A percentile compares a stretch with the other conserved stretches of the same genome.
These are phyloP conservation scores for Orchesella flavescens DNA, from an alignment of 2,888 invertebrate genomes.

Conservation along the genomic window DNA sequence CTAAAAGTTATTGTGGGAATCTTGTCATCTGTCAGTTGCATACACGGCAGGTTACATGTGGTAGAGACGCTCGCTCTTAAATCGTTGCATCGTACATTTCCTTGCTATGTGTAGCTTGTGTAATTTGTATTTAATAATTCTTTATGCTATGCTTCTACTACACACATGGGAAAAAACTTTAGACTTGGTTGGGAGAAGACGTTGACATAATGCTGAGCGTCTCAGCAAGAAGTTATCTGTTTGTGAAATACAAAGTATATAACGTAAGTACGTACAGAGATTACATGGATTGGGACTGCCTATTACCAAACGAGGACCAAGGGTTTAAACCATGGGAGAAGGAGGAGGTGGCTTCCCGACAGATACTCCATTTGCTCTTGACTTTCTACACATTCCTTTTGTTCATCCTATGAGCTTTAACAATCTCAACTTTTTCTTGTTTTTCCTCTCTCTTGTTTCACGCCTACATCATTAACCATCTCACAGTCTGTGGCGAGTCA, in stretches of 20 bases:
- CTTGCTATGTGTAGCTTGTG: no score
- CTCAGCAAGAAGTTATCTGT: constrained; percentile 18
- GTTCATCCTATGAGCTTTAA: constrained; percentile 61
- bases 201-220: constrained; percentile 7
- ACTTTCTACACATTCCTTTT: constrained; percentile 66
- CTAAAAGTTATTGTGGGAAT: constrained; percentile 38
- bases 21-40: constrained; percentile 55
- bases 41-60: constrained; percentile 21
- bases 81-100: no score
- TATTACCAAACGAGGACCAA: constrained; percentile 24
- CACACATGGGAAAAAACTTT: no score
- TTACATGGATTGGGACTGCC: constrained; percentile 27
- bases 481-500: constrained; percentile 17
- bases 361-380: constrained; percentile 69
- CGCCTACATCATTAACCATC: constrained; percentile 71
- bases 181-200: not conserved
- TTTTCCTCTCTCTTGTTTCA: constrained; percentile 65
- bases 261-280: no score
- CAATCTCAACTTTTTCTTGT: constrained; percentile 63
- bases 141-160: no score
- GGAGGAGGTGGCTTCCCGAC: constrained; percentile 63
- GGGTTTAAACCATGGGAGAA: constrained; percentile 32
- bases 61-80: not conserved
- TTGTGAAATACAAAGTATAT: constrained; percentile 3
- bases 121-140: no score